A percentile compares a stretch with the other conserved stretches of the same genome.
These are phyloP conservation scores for Crocidura indochinensis DNA, from an alignment of 2,797 vertebrate genomes.

Conservation along the genomic window DNA sequence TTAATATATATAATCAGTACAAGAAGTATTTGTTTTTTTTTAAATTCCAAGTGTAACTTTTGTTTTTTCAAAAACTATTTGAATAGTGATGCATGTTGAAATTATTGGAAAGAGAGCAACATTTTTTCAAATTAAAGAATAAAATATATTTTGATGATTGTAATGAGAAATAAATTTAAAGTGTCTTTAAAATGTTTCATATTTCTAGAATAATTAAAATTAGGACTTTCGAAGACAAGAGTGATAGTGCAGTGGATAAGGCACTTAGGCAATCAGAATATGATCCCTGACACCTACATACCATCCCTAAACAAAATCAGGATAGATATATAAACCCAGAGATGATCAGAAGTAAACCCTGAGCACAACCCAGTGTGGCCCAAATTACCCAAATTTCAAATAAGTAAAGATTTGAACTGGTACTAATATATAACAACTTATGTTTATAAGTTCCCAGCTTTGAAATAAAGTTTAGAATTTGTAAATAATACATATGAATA, in stretches of 20 bases:
- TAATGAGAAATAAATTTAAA: conserved; percentile 51
- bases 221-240: background rate
- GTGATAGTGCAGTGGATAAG: too few relatives aligned
- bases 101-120: background rate
- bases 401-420: background rate
- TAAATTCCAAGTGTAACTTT: too few relatives aligned
- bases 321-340: too few relatives aligned
- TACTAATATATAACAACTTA: background rate
- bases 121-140: conserved; percentile 48
- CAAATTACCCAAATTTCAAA: background rate
- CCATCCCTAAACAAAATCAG: too few relatives aligned
- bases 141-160: conserved; percentile 21
- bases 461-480: conserved; percentile 23
- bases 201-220: conserved; percentile 54
- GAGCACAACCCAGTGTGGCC: background rate
- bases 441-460: background rate
- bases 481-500: background rate
- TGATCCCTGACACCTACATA: too few relatives aligned
- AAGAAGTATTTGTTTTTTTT: background rate
- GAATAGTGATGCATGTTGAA: background rate
- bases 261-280: too few relatives aligned
- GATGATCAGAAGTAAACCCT: too few relatives aligned
- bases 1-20: conserved; percentile 35
- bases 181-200: background rate
- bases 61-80: background rate